Percentiles rank a stretch among this genome's conserved stretches.
These are phyloP conservation scores for Ardeotis arabs DNA, from an alignment of 2,113 vertebrate genomes.

Conservation along the genomic window DNA sequence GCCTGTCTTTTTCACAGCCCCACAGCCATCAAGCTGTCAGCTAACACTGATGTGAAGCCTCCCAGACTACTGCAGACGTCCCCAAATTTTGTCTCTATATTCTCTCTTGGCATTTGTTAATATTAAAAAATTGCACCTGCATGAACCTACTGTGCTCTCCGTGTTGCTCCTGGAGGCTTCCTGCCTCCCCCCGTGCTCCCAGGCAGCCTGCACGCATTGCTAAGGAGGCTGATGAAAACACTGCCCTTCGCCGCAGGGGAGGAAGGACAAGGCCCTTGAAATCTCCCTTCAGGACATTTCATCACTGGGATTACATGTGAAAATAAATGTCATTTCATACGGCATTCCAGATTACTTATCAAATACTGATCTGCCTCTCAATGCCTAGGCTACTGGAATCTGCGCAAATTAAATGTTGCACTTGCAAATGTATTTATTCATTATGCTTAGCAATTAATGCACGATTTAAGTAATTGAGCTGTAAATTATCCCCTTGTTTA, in stretches of 20 bases:
- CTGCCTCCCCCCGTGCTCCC: neutral
- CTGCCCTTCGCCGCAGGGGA: neutral
- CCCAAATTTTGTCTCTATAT: neutral
- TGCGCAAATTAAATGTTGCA: slow-evolving; percentile 13
- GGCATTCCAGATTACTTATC: slow-evolving; percentile 25
- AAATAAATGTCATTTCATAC: slow-evolving; percentile 25
- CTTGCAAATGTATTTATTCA: slow-evolving; percentile 46
- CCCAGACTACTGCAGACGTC: neutral
- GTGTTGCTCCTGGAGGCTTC: neutral
- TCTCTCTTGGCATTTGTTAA: neutral
- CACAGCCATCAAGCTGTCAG: neutral
- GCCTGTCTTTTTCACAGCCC: neutral
- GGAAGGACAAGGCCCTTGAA: slow-evolving; percentile 21
- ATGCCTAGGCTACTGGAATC: neutral
- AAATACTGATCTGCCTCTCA: slow-evolving; percentile 12
- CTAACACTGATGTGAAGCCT: neutral
- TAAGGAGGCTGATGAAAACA: neutral
- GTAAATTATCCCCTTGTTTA: slow-evolving; percentile 53
- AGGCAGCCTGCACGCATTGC: neutral
- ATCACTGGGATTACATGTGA: neutral
- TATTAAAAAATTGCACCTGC: neutral
- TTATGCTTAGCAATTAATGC: slow-evolving; percentile 25
- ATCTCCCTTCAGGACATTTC: slow-evolving; percentile 14
- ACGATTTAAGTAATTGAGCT: slow-evolving; percentile 28
- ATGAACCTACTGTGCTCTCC: neutral